Conservation (phyloP, 2,888 invertebrate species). For the Nomada ruficornis region DNA sequence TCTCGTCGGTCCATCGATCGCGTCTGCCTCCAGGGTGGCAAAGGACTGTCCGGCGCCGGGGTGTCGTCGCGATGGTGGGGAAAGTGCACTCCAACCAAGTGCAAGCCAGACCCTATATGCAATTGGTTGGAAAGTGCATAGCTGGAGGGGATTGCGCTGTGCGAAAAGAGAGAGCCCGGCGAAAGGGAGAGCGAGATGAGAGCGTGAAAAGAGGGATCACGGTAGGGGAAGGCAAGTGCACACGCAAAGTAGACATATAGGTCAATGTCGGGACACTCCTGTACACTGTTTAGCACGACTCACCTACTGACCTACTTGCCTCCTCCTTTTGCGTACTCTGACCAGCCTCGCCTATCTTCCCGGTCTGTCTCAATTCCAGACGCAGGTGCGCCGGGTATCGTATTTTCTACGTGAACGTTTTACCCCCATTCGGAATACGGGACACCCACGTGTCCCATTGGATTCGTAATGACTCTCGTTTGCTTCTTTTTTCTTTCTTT, state of each 20-base stretch:
- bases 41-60: constrained; percentile 61
- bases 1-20: constrained; percentile 68
- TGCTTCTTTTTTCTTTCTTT: not conserved
- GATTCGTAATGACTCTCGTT: constrained; percentile 23
- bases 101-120: constrained; percentile 66
- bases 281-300: constrained; percentile 77
- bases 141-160: constrained; percentile 65
- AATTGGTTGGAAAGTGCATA: constrained; percentile 73
- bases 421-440: constrained; percentile 14
- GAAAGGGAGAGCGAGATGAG: constrained; percentile 27
- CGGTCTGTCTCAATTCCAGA: constrained; percentile 37
- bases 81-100: constrained; percentile 65
- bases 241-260: constrained; percentile 75
- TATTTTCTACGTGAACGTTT: constrained; percentile 16
- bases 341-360: constrained; percentile 54
- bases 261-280: constrained; percentile 80
- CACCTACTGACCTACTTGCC: constrained; percentile 79
- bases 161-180: constrained; percentile 33
- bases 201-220: constrained; percentile 50
- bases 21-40: constrained; percentile 49
- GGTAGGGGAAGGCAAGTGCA: constrained; percentile 68
- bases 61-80: constrained; percentile 63
- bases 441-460: constrained; percentile 21
- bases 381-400: constrained; percentile 21
- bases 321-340: constrained; percentile 70